Base-by-base conservation (phyloP, 1,140 invertebrate species). In the Drosophila sechellia region DNA sequence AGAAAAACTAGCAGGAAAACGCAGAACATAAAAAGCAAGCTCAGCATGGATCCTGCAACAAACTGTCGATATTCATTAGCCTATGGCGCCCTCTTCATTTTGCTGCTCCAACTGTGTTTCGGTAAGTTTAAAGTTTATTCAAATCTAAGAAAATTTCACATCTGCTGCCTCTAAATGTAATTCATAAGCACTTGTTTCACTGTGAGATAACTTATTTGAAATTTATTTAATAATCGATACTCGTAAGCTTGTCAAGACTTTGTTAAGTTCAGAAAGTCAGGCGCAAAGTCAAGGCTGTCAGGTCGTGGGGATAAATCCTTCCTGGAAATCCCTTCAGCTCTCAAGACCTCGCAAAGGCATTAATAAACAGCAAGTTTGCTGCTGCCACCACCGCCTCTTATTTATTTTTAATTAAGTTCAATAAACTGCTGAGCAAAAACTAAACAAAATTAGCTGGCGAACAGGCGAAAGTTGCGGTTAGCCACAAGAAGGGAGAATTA, bases 331-430 rank as follows among this genome's bases (percentile, higher is more conserved):
- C 59, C 17, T 49, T 22, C 34, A 31, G 25, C 12, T 46, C 59
- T 12, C n/a, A 66, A 64, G 59, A 66, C 64, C 34, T 43, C 35
- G 58, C 17, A 3, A 35, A 25, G 58, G 37, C 83, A 70, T 87
- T 83, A 87, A 87, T 89, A 87, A 79, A 76, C 76, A 86, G 64
- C 71, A 77, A 71, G 53, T 65, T 65, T 65, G 66, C 70, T 42
- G 46, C 42, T 81, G 74, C 50, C 52, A 25, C 3, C 63, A 34
- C 43, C 31, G 65, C n/a, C 52, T 70, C 64, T 79, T 81, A 81
- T 77, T 81, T 79, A 87, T 89, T 89, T 89, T 87, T 87, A 89
- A 87, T 87, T 83, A 87, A 79, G 84, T 87, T 87, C 83, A 77
- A 77, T 76, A 87, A 89, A 87, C 83, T 89, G 86, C 61, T 77